These are phyloP conservation scores for Andinoacara biseriatus DNA, from an alignment of 2,113 vertebrate genomes.

Conservation along the genomic window DNA sequence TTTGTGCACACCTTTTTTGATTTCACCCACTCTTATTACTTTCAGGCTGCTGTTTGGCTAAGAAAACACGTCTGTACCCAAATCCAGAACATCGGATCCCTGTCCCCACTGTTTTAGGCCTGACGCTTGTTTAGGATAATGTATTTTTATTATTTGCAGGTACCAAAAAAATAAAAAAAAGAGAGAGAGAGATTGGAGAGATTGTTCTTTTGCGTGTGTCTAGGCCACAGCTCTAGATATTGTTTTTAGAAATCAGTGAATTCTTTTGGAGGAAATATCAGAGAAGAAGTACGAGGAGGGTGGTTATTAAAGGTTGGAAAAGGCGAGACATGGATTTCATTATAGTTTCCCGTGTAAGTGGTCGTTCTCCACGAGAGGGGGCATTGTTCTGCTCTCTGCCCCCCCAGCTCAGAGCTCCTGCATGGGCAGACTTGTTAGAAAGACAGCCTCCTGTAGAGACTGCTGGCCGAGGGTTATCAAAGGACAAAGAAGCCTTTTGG, in stretches of 20 bases:
- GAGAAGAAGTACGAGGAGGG: background rate
- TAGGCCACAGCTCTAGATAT: background rate
- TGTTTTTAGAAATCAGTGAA: conserved; percentile 13
- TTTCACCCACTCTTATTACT: conserved; percentile 35
- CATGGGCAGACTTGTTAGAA: conserved; percentile 63
- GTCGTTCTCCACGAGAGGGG: conserved; percentile 47
- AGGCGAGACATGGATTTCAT: conserved; percentile 67
- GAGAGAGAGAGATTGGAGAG: background rate
- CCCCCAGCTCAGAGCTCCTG: conserved; percentile 58
- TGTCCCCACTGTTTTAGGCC: background rate
- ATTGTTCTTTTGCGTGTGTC: background rate
- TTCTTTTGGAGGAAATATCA: conserved; percentile 39
- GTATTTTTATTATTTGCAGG: background rate
- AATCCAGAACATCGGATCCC: conserved; percentile 50
- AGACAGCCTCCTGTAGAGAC: conserved; percentile 72
- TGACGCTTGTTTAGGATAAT: conserved; percentile 9
- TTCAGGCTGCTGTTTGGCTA: conserved; percentile 24
- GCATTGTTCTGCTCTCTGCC: conserved; percentile 61
- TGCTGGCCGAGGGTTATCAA: conserved; percentile 72
- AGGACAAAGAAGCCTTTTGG: conserved; percentile 78
- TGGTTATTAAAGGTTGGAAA: conserved; percentile 25
- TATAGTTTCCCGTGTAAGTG: conserved; percentile 62
- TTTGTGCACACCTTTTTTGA: conserved; percentile 25
- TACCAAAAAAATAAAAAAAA: background rate
- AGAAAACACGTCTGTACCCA: conserved; percentile 27